Evolutionary conservation across 2,888 invertebrate species (phyloP).

Genomic region (Pardosa pseudoannulata): DNA sequence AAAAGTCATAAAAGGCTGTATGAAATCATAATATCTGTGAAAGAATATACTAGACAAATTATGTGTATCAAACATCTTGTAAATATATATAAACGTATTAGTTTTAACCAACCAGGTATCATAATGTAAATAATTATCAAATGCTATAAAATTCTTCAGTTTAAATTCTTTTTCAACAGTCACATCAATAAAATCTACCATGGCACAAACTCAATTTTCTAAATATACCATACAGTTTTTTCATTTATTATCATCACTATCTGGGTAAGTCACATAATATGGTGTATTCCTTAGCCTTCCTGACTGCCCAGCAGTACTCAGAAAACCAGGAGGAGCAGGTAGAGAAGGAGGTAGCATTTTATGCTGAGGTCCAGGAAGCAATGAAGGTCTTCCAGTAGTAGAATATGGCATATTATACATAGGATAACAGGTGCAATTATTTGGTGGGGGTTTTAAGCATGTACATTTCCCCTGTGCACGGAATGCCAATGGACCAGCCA

Average conservation of each 20-base stretch:
- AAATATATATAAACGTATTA: background rate
- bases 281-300: constrained; percentile 74
- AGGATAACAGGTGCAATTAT: constrained; percentile 75
- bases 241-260: constrained; percentile 77
- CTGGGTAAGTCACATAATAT: constrained; percentile 77
- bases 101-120: background rate
- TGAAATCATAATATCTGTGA: too few species aligned
- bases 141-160: background rate
- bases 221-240: background rate
- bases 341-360: constrained; percentile 77
- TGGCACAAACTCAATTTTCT: background rate
- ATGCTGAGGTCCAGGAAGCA: constrained; percentile 75
- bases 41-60: too few species aligned
- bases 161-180: background rate
- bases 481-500: constrained; percentile 79
- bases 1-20: too few species aligned
- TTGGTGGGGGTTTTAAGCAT: constrained; percentile 78
- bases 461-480: constrained; percentile 79
- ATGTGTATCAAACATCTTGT: background rate
- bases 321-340: constrained; percentile 73
- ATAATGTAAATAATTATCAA: background rate
- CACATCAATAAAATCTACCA: background rate
- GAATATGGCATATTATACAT: constrained; percentile 77
- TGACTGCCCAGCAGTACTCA: constrained; percentile 52
- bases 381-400: constrained; percentile 66